phyloP scores from a whole-genome alignment of 1,140 invertebrate species.

The Maniola jurtina region DNA sequence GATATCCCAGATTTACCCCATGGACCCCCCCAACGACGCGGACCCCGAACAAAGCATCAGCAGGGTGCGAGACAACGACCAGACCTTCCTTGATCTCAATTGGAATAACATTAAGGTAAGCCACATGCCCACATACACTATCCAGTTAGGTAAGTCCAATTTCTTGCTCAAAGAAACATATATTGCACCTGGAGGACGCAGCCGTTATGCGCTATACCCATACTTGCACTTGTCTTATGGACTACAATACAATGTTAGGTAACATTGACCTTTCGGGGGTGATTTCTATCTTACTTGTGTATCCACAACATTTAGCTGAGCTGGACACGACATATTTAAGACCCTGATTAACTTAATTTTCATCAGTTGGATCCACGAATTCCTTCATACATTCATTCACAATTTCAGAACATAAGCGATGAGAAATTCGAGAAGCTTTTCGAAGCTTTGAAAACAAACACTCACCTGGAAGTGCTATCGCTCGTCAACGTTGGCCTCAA shows the following conservation, averaged over 20 bases:
- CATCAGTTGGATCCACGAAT: neutral
- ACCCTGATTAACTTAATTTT: too few relatives aligned
- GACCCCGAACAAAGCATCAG: constrained; percentile 95
- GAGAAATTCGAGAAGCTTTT: constrained; percentile 96
- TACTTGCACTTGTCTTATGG: too few relatives aligned
- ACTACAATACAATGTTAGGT: too few relatives aligned
- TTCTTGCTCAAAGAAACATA: too few relatives aligned
- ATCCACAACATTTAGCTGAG: too few relatives aligned
- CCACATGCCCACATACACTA: too few relatives aligned
- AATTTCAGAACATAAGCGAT: constrained; percentile 94
- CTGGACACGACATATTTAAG: too few relatives aligned
- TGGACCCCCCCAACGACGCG: constrained; percentile 96
- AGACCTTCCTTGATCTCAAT: constrained; percentile 92
- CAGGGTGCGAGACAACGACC: constrained; percentile 93
- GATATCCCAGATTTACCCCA: constrained; percentile 83
- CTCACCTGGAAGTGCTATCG: constrained; percentile 93
- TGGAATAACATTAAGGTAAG: constrained; percentile 98
- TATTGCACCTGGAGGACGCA: too few relatives aligned
- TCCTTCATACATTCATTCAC: neutral
- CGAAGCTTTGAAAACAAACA: constrained; percentile 93
- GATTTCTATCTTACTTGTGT: too few relatives aligned
- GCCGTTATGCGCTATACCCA: too few relatives aligned
- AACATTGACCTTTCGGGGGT: too few relatives aligned
- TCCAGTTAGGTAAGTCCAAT: too few relatives aligned
- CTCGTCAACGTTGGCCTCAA: constrained; percentile 96